These are phyloP conservation scores for Trachelipus rathkii DNA, from an alignment of 1,140 invertebrate genomes.

Conservation along the genomic window DNA sequence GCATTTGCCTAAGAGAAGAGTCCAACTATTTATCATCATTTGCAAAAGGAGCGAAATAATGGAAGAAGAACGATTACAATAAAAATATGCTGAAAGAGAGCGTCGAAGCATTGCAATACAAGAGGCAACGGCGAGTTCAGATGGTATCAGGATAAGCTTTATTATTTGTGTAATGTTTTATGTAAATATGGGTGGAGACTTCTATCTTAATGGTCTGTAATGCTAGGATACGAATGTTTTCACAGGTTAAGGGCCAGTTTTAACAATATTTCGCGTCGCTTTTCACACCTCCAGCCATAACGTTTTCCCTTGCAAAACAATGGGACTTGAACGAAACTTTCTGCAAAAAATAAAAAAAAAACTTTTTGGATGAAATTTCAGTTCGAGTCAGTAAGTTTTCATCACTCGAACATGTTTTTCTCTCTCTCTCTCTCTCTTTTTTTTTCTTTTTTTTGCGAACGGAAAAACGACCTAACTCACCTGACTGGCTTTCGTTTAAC, in stretches of 20 bases:
- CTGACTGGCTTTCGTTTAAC: not conserved
- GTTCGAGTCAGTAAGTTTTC: conserved; percentile 2
- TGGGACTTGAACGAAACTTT: not conserved
- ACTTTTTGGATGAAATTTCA: not conserved
- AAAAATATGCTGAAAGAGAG: not conserved
- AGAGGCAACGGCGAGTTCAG: not conserved
- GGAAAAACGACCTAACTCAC: not conserved
- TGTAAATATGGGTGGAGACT: conserved; percentile 12
- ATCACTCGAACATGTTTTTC: not conserved
- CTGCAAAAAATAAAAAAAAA: too few relatives aligned
- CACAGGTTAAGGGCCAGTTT: conserved; percentile 11
- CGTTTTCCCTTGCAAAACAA: not conserved
- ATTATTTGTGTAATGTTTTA: conserved; percentile 14
- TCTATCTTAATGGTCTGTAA: conserved; percentile 3
- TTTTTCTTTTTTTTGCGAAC: not conserved
- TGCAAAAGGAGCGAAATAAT: not conserved
- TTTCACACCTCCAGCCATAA: conserved; percentile 2
- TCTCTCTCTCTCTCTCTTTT: too few relatives aligned
- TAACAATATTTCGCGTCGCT: conserved; percentile 4
- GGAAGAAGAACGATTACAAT: not conserved
- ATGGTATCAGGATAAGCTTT: not conserved
- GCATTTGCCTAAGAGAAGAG: not conserved
- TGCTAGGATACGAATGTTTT: conserved; percentile 10
- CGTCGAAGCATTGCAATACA: not conserved
- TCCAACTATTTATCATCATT: not conserved